Conservation (phyloP, 2,113 vertebrate species). For the Ancistrus triradiatus region DNA sequence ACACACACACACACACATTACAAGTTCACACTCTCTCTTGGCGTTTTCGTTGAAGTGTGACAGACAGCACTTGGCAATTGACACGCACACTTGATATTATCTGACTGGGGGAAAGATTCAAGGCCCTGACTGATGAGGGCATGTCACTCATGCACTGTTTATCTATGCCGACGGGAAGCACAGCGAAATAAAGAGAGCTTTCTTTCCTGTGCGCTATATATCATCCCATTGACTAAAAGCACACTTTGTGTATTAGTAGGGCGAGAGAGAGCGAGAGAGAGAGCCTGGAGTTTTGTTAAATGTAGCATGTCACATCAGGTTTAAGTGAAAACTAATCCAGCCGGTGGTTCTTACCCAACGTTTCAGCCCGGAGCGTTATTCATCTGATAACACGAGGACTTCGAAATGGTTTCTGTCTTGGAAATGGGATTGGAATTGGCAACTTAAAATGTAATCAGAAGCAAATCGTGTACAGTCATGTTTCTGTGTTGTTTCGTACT, state of each 20-base stretch:
- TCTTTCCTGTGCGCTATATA: slow-evolving; percentile 68
- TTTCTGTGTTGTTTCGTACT: not conserved
- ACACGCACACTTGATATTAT: slow-evolving; percentile 90
- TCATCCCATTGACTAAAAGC: slow-evolving; percentile 38
- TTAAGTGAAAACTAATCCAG: slow-evolving; percentile 35
- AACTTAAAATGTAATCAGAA: not conserved
- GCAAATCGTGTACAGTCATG: no score
- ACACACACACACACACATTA: slow-evolving; percentile 21
- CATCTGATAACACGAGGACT: not conserved
- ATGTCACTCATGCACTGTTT: slow-evolving; percentile 90
- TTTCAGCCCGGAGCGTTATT: not conserved
- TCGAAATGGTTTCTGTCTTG: not conserved
- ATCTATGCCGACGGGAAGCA: slow-evolving; percentile 67
- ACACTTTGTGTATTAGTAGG: slow-evolving; percentile 34
- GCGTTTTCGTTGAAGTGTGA: slow-evolving; percentile 94
- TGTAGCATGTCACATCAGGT: slow-evolving; percentile 32
- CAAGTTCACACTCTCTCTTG: slow-evolving; percentile 40
- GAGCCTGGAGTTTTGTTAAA: slow-evolving; percentile 34
- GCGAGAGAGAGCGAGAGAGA: slow-evolving; percentile 43
- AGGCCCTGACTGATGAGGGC: slow-evolving; percentile 80
- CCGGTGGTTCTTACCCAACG: not conserved
- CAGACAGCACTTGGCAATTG: slow-evolving; percentile 88
- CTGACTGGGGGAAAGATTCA: slow-evolving; percentile 79
- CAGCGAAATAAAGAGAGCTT: slow-evolving; percentile 49
- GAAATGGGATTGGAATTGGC: not conserved